A percentile compares a stretch with the other conserved stretches of the same genome.
Evolutionary conservation across 2,797 vertebrate species (phyloP).

Genomic region (Melanotaenia boesemani): DNA sequence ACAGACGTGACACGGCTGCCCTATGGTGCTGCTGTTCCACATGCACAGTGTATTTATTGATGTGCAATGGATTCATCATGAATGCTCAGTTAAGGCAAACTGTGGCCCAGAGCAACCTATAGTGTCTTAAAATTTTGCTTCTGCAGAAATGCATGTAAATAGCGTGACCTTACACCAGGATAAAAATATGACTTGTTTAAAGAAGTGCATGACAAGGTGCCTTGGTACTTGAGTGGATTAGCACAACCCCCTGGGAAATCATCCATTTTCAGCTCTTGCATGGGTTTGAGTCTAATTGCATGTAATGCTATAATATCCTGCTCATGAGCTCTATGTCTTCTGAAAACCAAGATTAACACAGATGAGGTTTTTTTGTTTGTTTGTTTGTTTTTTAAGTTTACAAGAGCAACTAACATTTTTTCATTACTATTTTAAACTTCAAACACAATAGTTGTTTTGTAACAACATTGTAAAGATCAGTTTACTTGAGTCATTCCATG

Average conservation of each 20-base stretch:
- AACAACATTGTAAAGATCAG: background rate
- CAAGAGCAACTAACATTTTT: background rate
- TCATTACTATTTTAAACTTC: background rate
- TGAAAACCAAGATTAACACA: conserved; percentile 40
- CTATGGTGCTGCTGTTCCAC: conserved; percentile 28
- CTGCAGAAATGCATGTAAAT: conserved; percentile 60
- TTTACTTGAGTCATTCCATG: too few species aligned
- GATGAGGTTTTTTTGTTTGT: conserved; percentile 1
- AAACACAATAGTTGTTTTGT: background rate
- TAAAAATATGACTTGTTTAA: conserved; percentile 80
- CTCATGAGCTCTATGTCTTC: conserved; percentile 49
- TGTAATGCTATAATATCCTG: conserved; percentile 64
- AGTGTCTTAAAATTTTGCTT: conserved; percentile 55
- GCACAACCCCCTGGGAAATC: conserved; percentile 75
- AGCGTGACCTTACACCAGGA: conserved; percentile 68
- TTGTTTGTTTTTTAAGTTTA: background rate
- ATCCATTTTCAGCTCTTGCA: conserved; percentile 75
- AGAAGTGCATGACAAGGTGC: conserved; percentile 77
- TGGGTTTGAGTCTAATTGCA: conserved; percentile 73
- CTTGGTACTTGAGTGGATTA: conserved; percentile 78
- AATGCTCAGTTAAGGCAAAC: conserved; percentile 53
- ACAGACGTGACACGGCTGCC: conserved; percentile 38
- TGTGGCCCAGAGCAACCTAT: conserved; percentile 28
- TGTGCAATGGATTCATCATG: conserved; percentile 43
- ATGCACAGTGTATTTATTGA: conserved; percentile 45